Evolutionary conservation across 2,113 vertebrate species (phyloP).

Genomic region (Saguinus midas): DNA sequence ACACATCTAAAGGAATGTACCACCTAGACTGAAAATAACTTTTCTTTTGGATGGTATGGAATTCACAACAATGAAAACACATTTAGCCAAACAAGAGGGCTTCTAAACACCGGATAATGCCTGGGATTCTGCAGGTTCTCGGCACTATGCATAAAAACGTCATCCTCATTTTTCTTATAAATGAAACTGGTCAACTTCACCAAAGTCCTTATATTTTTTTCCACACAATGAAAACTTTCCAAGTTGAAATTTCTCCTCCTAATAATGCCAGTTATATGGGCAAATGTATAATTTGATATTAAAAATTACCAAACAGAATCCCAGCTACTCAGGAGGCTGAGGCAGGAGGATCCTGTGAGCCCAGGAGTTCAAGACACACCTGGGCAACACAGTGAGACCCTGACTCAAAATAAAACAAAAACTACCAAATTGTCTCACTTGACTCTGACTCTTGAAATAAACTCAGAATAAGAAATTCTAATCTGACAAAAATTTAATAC

Average conservation of each 20-base stretch:
- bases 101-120: neutral
- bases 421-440: neutral
- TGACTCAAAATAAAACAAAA: neutral
- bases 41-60: neutral
- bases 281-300: neutral
- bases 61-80: neutral
- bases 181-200: slow-evolving; percentile 27
- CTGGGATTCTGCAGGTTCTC: neutral
- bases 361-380: neutral
- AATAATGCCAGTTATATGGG: neutral
- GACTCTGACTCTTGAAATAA: neutral
- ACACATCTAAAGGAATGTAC: neutral
- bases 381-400: neutral
- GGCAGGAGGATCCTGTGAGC: neutral
- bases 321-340: neutral
- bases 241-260: neutral
- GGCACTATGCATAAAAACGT: neutral
- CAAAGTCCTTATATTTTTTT: slow-evolving; percentile 12
- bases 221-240: slow-evolving; percentile 34
- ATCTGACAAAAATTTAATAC: neutral
- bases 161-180: neutral
- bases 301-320: neutral
- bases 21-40: neutral
- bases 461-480: neutral
- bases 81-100: neutral